Percentiles rank a stretch among this genome's conserved stretches.
phyloP scores from a whole-genome alignment of 2,888 invertebrate species.

The Pyrochroa serraticornis region DNA sequence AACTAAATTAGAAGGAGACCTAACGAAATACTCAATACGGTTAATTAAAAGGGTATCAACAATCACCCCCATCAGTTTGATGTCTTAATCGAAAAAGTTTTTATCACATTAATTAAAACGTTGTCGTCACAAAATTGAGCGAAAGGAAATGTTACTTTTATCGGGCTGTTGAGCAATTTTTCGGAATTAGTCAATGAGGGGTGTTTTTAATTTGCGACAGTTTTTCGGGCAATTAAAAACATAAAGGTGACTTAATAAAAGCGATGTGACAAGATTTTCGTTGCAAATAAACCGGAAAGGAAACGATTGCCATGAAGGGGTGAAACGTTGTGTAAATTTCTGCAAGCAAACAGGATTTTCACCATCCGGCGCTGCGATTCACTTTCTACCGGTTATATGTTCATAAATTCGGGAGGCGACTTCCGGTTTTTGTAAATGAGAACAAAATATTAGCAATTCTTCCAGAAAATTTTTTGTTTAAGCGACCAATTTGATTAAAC shows the following conservation, averaged over 20 bases:
- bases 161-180: neutral
- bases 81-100: slow-evolving; percentile 6
- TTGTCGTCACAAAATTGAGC: slow-evolving; percentile 6
- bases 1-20: neutral
- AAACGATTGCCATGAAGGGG: slow-evolving; percentile 13
- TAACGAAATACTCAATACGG: neutral
- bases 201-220: neutral
- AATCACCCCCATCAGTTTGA: slow-evolving; percentile 11
- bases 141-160: slow-evolving; percentile 2
- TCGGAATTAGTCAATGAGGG: too few species aligned
- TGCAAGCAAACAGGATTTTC: slow-evolving; percentile 20
- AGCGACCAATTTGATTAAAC: slow-evolving; percentile 1
- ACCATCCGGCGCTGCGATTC: slow-evolving; percentile 20
- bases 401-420: slow-evolving; percentile 11
- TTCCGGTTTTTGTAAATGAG: slow-evolving; percentile 15
- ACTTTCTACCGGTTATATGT: slow-evolving; percentile 12
- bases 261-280: neutral
- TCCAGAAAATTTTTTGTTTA: slow-evolving; percentile 4
- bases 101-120: slow-evolving; percentile 13
- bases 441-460: slow-evolving; percentile 20
- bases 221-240: neutral
- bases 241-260: slow-evolving; percentile 8
- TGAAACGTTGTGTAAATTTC: slow-evolving; percentile 19
- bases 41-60: slow-evolving; percentile 16
- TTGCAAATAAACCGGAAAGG: slow-evolving; percentile 14